Evolutionary conservation across 2,113 vertebrate species (phyloP).

Genomic region (Ariopsis seemanni): DNA sequence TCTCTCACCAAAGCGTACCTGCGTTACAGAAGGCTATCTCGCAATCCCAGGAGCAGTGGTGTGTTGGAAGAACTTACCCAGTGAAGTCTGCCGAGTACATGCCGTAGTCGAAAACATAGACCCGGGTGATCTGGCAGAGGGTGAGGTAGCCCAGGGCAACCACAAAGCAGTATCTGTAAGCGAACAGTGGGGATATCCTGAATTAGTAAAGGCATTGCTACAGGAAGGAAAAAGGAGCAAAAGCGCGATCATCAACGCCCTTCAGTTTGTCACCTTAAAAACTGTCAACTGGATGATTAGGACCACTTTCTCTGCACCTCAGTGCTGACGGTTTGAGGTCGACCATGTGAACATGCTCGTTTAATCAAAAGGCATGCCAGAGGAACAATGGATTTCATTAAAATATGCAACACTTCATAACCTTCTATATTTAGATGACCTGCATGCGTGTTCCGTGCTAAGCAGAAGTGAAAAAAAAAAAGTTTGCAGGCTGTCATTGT

Average conservation of each 20-base stretch:
- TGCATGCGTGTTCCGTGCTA: background rate
- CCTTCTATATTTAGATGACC: background rate
- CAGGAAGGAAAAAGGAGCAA: background rate
- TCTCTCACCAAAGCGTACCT: background rate
- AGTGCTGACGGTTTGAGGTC: background rate
- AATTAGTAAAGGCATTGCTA: background rate
- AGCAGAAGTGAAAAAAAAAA: background rate
- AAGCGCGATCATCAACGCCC: background rate
- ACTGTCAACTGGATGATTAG: background rate
- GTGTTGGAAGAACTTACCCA: conserved; percentile 81
- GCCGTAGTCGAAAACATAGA: conserved; percentile 98
- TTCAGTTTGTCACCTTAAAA: background rate
- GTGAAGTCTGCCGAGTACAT: conserved; percentile 99
- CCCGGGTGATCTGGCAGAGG: conserved; percentile 93
- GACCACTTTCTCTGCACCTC: background rate
- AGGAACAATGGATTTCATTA: background rate
- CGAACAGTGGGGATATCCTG: background rate
- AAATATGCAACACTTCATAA: background rate
- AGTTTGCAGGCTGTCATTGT: background rate
- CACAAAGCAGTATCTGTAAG: conserved; percentile 90
- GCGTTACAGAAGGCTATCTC: background rate
- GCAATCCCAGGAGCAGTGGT: background rate
- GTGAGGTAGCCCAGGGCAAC: conserved; percentile 96
- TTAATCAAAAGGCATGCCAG: background rate
- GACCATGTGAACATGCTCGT: no score